These are phyloP conservation scores for Labrus mixtus DNA, from an alignment of 2,113 vertebrate genomes.

Conservation along the genomic window DNA sequence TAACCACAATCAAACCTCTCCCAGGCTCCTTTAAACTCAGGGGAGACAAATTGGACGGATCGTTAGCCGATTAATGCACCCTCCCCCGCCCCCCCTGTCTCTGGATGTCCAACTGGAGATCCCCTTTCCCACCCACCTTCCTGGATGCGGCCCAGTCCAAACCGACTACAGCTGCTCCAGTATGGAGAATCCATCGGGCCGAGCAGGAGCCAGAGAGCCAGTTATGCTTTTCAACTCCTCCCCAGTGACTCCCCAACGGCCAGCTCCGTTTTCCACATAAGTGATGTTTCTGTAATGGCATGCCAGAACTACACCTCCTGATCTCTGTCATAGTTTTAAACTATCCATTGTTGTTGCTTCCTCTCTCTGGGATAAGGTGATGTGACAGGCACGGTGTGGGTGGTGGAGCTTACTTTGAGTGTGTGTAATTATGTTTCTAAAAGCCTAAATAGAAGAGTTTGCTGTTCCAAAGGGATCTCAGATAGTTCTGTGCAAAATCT, in stretches of 20 bases:
- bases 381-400: slow-evolving; percentile 59
- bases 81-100: background rate
- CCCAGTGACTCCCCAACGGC: slow-evolving; percentile 55
- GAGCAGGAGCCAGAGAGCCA: slow-evolving; percentile 62
- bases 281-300: slow-evolving; percentile 46
- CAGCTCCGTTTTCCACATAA: slow-evolving; percentile 53
- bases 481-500: slow-evolving; percentile 17
- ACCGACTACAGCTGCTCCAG: slow-evolving; percentile 72
- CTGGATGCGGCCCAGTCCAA: slow-evolving; percentile 71
- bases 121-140: slow-evolving; percentile 76
- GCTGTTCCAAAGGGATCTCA: slow-evolving; percentile 47
- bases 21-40: slow-evolving; percentile 50
- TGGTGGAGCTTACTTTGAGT: slow-evolving; percentile 51
- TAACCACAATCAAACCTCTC: slow-evolving; percentile 53
- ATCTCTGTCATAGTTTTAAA: slow-evolving; percentile 30
- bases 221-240: slow-evolving; percentile 66
- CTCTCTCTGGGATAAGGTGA: slow-evolving; percentile 30
- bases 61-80: slow-evolving; percentile 57
- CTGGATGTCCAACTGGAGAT: slow-evolving; percentile 53
- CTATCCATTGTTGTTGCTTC: slow-evolving; percentile 59
- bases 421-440: slow-evolving; percentile 59
- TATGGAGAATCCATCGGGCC: slow-evolving; percentile 80
- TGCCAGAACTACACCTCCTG: slow-evolving; percentile 61
- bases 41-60: slow-evolving; percentile 44
- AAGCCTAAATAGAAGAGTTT: slow-evolving; percentile 45